Base-by-base conservation (phyloP, 2,888 invertebrate species). In the Meghimatium bilineatum region DNA sequence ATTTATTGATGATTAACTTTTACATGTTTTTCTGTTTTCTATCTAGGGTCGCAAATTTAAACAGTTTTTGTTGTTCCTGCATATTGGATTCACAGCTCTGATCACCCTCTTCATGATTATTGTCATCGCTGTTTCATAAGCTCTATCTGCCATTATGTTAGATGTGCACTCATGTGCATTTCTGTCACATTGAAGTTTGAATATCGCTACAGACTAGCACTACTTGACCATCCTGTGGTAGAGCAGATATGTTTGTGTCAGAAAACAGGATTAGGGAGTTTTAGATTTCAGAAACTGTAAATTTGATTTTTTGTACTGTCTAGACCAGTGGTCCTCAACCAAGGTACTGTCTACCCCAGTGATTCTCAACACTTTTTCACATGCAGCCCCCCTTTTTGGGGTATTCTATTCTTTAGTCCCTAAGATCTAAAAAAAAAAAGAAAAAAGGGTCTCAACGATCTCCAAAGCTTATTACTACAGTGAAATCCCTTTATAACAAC, bases 41-140 rank as follows among this genome's bases (percentile, higher is more conserved):
- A 86, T 88, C 69, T 88, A 92, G 92, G 92, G 92, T 77, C 89
- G 90, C 63, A 88, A 88, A 76, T 91, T 92, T 88, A 92, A 92
- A 89, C 86, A 88, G 72, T 91, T 90, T 84, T 89, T 91, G 88
- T 87, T 92, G 84, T 88, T 88, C 85, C 88, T 89, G 3, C 91
- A 92, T 86, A 88, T 91, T 85, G 89, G 89, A 29, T 90, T 92
- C 87, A 90, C 90, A 36, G 88, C 89, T 80, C 88, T 91, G 76
- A 89, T 91, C 52, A 89, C 90, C 32, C 81, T 92, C 71, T 89
- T 91, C 83, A 89, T 91, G 87, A 87, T 92, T 72, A 91, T 92
- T 86, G 87, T 89, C 66, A 89, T 92, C 36, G 91, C 91, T 52
- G 90, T 90, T 29, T 88, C 88, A 60, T 90, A 88, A 81, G 29